Percentiles rank a stretch among this genome's conserved stretches.
Evolutionary conservation across 2,888 invertebrate species (phyloP).

Genomic region (Zaprionus obscuricornis): DNA sequence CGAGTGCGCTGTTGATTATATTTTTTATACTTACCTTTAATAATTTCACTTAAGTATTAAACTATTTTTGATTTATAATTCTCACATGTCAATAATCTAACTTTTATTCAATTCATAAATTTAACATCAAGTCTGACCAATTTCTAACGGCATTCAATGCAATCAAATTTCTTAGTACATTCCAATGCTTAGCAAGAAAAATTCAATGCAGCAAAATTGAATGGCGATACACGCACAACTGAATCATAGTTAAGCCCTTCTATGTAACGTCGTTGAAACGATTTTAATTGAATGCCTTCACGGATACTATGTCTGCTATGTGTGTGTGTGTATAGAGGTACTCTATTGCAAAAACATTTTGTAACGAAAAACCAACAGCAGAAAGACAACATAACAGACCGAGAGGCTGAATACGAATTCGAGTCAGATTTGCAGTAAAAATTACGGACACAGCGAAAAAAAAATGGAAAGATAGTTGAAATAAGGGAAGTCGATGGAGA

Average conservation of each 20-base stretch:
- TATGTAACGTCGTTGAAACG: constrained; percentile 23
- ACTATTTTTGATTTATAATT: too few species aligned
- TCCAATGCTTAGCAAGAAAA: constrained; percentile 1
- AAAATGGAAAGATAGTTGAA: not conserved
- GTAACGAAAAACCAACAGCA: constrained; percentile 42
- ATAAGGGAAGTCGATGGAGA: constrained; percentile 3
- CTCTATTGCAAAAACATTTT: constrained; percentile 9
- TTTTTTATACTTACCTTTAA: too few species aligned
- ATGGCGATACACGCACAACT: constrained; percentile 22
- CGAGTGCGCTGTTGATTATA: too few species aligned
- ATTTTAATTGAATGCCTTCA: constrained; percentile 55
- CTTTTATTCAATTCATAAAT: too few species aligned
- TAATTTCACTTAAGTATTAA: too few species aligned
- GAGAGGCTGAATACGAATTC: constrained; percentile 26
- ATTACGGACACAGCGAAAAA: constrained; percentile 21
- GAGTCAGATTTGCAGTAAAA: constrained; percentile 46
- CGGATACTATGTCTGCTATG: constrained; percentile 17
- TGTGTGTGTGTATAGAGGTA: constrained; percentile 14
- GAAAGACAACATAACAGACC: constrained; percentile 23
- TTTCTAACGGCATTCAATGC: too few species aligned
- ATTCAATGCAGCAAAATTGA: constrained; percentile 16
- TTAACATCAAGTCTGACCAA: too few species aligned
- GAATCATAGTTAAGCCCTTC: constrained; percentile 23
- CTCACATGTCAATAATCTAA: too few species aligned
- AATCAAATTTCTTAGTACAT: constrained; percentile 5